Conservation (phyloP, 2,113 vertebrate genomes). For the Zosterops hypoxanthus region DNA sequence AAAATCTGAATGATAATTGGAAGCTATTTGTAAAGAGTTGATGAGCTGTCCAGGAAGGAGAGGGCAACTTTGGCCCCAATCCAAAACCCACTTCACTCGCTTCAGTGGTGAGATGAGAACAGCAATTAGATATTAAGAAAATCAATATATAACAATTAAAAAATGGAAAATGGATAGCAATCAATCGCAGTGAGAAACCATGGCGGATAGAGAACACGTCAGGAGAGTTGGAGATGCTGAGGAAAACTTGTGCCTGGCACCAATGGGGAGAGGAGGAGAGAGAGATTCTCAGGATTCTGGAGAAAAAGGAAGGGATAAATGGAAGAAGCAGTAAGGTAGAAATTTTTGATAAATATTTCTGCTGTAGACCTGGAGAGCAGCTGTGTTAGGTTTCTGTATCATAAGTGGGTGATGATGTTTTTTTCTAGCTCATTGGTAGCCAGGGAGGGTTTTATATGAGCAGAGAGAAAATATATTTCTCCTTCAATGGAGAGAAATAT, state of each 20-base stretch:
- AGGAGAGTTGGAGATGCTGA: background rate
- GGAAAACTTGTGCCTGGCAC: background rate
- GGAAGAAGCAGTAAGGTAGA: background rate
- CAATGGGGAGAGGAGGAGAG: background rate
- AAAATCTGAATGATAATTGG: slow-evolving; percentile 3
- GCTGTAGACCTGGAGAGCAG: background rate
- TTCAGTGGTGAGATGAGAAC: slow-evolving; percentile 53
- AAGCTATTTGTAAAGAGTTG: slow-evolving; percentile 50
- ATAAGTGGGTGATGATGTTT: background rate
- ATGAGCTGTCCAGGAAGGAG: slow-evolving; percentile 58
- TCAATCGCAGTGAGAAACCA: background rate
- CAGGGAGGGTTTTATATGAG: background rate
- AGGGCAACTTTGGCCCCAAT: slow-evolving; percentile 44
- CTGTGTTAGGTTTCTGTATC: background rate
- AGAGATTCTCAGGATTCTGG: background rate
- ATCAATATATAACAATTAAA: slow-evolving; percentile 54
- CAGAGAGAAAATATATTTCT: background rate
- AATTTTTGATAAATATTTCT: background rate
- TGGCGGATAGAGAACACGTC: background rate
- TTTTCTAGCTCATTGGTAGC: background rate
- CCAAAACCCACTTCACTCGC: slow-evolving; percentile 37
- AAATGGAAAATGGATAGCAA: slow-evolving; percentile 35
- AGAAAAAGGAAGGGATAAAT: background rate
- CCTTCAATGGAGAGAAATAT: background rate
- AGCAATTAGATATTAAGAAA: slow-evolving; percentile 61